Evolutionary conservation across 30 jellyfish, hydroid and myxozoan genomes (phyloP).

Genomic region (Hydractinia echinata): DNA sequence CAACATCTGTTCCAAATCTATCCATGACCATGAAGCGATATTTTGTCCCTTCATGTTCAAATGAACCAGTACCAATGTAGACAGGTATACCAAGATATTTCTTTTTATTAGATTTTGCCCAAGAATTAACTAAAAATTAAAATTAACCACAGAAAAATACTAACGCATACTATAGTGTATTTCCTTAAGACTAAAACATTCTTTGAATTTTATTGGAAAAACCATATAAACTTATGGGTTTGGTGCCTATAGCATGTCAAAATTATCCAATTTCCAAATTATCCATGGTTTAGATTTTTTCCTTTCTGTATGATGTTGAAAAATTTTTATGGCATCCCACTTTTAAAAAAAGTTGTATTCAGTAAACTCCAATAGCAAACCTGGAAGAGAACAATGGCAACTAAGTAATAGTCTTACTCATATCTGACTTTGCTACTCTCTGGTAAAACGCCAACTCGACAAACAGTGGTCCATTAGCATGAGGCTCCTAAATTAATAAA

Average conservation of each 20-base stretch:
- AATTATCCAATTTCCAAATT: no score
- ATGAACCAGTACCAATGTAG: constrained; percentile 80
- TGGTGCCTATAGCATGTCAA: no score
- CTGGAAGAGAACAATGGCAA: not conserved
- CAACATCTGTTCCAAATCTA: constrained; percentile 90
- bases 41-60: constrained; percentile 46
- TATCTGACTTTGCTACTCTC: constrained; percentile 86
- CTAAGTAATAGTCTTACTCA: constrained; percentile 35
- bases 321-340: not conserved
- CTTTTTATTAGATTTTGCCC: constrained; percentile 56
- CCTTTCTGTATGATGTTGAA: no score
- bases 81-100: constrained; percentile 77
- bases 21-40: constrained; percentile 92
- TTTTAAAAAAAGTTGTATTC: not conserved
- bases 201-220: not conserved
- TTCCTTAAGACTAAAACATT: not conserved
- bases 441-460: constrained; percentile 97
- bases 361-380: not conserved
- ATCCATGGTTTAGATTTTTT: no score
- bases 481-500: constrained; percentile 80
- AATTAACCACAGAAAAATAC: not conserved
- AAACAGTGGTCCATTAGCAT: constrained; percentile 96
- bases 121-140: constrained; percentile 48
- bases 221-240: no score
- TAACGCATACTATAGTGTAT: not conserved